These are phyloP conservation scores for Spinibarbus caldwelli DNA, from an alignment of 2,797 vertebrate genomes.

Conservation along the genomic window DNA sequence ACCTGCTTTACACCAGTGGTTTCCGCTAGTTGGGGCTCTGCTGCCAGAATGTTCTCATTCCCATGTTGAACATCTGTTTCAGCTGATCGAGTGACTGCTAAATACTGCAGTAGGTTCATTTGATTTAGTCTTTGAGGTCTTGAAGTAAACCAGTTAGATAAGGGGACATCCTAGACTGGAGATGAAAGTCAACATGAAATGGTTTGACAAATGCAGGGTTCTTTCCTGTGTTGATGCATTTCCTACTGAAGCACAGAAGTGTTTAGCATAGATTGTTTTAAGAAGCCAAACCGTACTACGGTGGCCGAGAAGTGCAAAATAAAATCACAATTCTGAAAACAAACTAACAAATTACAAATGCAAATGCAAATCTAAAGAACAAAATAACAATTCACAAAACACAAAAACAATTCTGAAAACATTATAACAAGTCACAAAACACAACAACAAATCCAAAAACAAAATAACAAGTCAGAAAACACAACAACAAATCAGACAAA, in stretches of 20 bases:
- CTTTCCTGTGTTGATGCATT: neutral
- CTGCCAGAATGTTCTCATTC: neutral
- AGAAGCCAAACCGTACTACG: neutral
- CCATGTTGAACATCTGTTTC: neutral
- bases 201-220: neutral
- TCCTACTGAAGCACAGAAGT: neutral
- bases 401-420: too few species aligned
- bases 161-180: neutral
- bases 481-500: neutral
- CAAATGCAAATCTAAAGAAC: too few species aligned
- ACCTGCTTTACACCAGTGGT: conserved; percentile 22
- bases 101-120: neutral
- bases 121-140: neutral
- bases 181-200: neutral
- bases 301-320: too few species aligned
- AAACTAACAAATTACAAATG: too few species aligned
- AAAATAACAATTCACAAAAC: neutral
- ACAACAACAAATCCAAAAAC: too few species aligned
- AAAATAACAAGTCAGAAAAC: neutral
- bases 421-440: too few species aligned
- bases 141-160: neutral
- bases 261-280: neutral
- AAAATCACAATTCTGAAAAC: too few species aligned
- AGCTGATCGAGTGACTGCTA: neutral
- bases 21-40: neutral